Conservation (phyloP, 2,113 vertebrate genomes). For the Parotia lawesii region DNA sequence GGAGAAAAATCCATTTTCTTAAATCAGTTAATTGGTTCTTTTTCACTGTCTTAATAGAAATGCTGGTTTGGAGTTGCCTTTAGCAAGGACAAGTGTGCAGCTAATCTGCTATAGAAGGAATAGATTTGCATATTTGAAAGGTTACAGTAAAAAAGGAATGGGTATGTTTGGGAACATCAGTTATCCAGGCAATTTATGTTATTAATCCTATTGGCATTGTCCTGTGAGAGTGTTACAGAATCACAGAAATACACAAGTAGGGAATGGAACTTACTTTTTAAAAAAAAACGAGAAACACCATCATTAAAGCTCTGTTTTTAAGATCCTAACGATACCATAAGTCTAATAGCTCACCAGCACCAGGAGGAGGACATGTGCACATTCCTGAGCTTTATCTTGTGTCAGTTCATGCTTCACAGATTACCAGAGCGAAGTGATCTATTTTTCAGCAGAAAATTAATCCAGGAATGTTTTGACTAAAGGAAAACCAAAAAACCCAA, state of each 20-base stretch:
- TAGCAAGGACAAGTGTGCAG: not conserved
- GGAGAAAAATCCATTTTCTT: not conserved
- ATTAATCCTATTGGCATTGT: not conserved
- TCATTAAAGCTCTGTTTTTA: not conserved
- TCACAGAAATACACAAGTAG: not conserved
- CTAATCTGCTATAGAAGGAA: not conserved
- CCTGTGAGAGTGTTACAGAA: not conserved
- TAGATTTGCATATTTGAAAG: not conserved
- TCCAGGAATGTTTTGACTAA: not conserved
- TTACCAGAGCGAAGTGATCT: not conserved
- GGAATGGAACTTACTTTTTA: not conserved
- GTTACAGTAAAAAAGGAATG: constrained; percentile 4
- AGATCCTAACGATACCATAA: not conserved
- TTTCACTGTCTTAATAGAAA: not conserved
- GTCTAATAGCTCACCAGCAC: not conserved
- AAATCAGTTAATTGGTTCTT: not conserved
- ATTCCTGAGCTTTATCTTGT: not conserved
- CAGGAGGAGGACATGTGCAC: not conserved
- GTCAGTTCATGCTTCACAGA: not conserved
- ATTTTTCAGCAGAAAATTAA: not conserved
- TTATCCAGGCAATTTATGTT: not conserved
- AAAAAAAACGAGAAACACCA: not conserved
- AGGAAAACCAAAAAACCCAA: not conserved
- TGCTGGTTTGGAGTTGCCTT: not conserved
- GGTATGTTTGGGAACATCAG: not conserved